These are phyloP conservation scores for Melieria crassipennis DNA, from an alignment of 2,888 invertebrate genomes.

Conservation along the genomic window DNA sequence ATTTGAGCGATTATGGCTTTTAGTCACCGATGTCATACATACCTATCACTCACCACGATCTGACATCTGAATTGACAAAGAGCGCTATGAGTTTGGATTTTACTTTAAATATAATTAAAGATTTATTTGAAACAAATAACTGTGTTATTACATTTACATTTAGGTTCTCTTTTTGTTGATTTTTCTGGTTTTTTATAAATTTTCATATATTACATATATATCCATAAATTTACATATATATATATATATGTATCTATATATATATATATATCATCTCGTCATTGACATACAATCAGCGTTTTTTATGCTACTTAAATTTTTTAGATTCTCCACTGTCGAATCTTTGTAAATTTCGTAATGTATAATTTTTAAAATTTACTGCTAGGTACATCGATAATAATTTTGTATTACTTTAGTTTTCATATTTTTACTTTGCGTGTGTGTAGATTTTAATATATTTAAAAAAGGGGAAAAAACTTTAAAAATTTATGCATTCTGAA, in stretches of 20 bases:
- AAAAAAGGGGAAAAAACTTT: slow-evolving; percentile 43
- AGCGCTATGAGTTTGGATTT: slow-evolving; percentile 24
- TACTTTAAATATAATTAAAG: slow-evolving; percentile 61
- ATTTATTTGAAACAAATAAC: slow-evolving; percentile 66
- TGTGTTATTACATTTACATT: slow-evolving; percentile 62
- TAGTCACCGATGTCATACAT: not conserved
- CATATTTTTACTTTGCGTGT: too few species aligned
- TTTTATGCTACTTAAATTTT: slow-evolving; percentile 1
- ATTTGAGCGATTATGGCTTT: too few species aligned
- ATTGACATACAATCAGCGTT: slow-evolving; percentile 30
- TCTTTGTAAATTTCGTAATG: slow-evolving; percentile 20
- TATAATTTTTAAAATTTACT: slow-evolving; percentile 34
- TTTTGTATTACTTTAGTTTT: too few species aligned
- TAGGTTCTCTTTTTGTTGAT: slow-evolving; percentile 34
- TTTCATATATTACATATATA: slow-evolving; percentile 18
- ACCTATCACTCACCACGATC: not conserved
- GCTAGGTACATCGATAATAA: slow-evolving; percentile 48
- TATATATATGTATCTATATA: slow-evolving; percentile 12
- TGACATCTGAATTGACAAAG: not conserved
- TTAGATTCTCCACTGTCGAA: not conserved
- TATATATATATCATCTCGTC: slow-evolving; percentile 21
- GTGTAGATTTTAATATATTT: too few species aligned
- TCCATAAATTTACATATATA: slow-evolving; percentile 8
- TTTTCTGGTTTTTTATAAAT: slow-evolving; percentile 22
- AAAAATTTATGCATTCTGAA: slow-evolving; percentile 34